A percentile compares a stretch with the other conserved stretches of the same genome.
phyloP scores from a whole-genome alignment of 2,888 invertebrate genomes.

The Epinotia nisella region DNA sequence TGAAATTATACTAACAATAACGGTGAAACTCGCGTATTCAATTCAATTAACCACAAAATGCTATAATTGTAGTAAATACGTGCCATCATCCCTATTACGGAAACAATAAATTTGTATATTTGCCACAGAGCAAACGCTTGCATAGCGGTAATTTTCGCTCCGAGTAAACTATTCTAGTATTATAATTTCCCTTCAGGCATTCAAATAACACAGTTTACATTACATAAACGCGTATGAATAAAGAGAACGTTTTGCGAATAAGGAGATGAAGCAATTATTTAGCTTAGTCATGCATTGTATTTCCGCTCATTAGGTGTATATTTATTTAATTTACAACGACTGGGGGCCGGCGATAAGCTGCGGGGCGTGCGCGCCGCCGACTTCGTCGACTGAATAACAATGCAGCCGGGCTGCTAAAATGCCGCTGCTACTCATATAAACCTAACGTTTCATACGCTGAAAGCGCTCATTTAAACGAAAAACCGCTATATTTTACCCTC shows the following conservation, averaged over 20 bases:
- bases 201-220: constrained; percentile 37
- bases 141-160: constrained; percentile 21
- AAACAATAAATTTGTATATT: constrained; percentile 10
- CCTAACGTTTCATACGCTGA: constrained; percentile 27
- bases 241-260: constrained; percentile 56
- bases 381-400: constrained; percentile 82
- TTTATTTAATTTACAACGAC: constrained; percentile 84
- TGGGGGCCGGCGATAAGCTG: constrained; percentile 81
- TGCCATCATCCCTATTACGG: neutral
- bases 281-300: constrained; percentile 81
- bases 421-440: constrained; percentile 53
- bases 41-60: too few relatives aligned
- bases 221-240: constrained; percentile 46
- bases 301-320: constrained; percentile 84
- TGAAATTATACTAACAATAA: too few relatives aligned
- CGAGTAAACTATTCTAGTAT: constrained; percentile 31
- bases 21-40: too few relatives aligned
- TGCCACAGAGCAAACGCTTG: constrained; percentile 9
- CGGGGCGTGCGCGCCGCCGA: constrained; percentile 76
- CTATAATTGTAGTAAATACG: neutral
- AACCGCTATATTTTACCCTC: constrained; percentile 23
- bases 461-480: constrained; percentile 10
- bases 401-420: constrained; percentile 74
- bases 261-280: constrained; percentile 79
- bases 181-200: constrained; percentile 31